Conservation (phyloP, 1,140 invertebrate species). For the Philaenus spumarius region DNA sequence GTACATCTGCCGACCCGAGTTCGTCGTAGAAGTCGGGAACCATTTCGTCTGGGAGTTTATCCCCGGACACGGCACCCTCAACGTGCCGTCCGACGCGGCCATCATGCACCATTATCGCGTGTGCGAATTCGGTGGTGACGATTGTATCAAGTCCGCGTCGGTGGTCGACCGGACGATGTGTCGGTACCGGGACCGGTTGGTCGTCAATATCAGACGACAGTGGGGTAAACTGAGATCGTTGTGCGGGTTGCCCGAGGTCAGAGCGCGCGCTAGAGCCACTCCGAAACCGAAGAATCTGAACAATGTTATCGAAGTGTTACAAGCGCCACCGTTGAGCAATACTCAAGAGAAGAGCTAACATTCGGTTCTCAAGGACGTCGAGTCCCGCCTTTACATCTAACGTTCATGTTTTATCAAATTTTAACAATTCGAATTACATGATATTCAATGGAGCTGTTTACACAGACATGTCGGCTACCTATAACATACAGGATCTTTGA, state of each 20-base stretch:
- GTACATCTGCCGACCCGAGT: conserved; percentile 75
- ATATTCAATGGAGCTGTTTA: no score
- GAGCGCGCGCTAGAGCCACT: no score
- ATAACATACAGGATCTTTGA: no score
- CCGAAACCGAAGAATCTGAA: no score
- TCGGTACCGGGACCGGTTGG: conserved; percentile 50
- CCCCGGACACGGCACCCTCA: conserved; percentile 62
- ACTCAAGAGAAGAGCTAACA: no score
- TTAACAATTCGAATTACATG: no score
- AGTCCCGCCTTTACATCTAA: no score
- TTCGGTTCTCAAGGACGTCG: no score
- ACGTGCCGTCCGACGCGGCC: conserved; percentile 71
- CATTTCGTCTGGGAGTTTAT: conserved; percentile 92
- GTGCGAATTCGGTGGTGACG: conserved; percentile 81
- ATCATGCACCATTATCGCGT: conserved; percentile 90
- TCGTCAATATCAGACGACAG: conserved; percentile 44
- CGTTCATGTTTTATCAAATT: no score
- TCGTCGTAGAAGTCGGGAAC: conserved; percentile 83
- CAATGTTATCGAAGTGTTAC: no score
- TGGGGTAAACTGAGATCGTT: conserved; percentile 45
- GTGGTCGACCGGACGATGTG: conserved; percentile 59
- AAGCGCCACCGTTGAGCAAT: no score
- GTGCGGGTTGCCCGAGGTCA: conserved; percentile 40
- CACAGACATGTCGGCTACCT: no score
- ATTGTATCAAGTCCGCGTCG: conserved; percentile 69